Percentiles rank a stretch among this genome's conserved stretches.
Evolutionary conservation across 2,888 invertebrate genomes (phyloP).

Genomic region (Philhelius pedissequus): DNA sequence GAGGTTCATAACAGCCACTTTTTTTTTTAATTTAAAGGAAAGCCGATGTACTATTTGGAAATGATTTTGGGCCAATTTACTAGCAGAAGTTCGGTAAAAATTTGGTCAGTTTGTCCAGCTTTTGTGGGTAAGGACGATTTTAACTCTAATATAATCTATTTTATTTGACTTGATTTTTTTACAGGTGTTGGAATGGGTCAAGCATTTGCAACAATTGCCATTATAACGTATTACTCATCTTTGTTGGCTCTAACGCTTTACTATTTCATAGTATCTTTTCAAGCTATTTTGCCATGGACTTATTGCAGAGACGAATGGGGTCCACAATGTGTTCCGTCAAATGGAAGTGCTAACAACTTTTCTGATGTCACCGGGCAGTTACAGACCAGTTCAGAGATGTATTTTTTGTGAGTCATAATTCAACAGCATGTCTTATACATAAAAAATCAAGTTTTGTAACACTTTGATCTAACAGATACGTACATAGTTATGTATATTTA

Average conservation of each 20-base stretch:
- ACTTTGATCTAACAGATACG: neutral
- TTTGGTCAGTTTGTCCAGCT: conserved; percentile 84
- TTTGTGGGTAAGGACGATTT: conserved; percentile 84
- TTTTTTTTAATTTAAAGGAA: conserved; percentile 79
- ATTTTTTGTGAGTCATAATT: conserved; percentile 81
- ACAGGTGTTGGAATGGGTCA: conserved; percentile 86
- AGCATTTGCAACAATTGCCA: conserved; percentile 82
- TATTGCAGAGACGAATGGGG: conserved; percentile 80
- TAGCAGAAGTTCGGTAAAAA: conserved; percentile 87
- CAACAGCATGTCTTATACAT: too few species aligned
- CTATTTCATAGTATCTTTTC: conserved; percentile 87
- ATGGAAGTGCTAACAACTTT: conserved; percentile 12
- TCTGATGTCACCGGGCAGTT: conserved; percentile 58
- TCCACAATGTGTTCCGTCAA: conserved; percentile 73
- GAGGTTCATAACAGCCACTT: neutral
- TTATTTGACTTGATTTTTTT: conserved; percentile 50
- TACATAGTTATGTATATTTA: neutral
- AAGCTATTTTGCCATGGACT: conserved; percentile 86
- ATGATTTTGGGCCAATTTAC: conserved; percentile 91
- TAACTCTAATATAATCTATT: neutral
- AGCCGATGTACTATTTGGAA: conserved; percentile 92
- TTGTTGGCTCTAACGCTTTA: conserved; percentile 86
- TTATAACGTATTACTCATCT: conserved; percentile 89
- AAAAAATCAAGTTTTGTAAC: neutral
- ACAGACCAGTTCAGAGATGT: conserved; percentile 82